A percentile compares a stretch with the other conserved stretches of the same genome.
phyloP scores from a whole-genome alignment of 2,797 vertebrate species.

The Coluber constrictor region DNA sequence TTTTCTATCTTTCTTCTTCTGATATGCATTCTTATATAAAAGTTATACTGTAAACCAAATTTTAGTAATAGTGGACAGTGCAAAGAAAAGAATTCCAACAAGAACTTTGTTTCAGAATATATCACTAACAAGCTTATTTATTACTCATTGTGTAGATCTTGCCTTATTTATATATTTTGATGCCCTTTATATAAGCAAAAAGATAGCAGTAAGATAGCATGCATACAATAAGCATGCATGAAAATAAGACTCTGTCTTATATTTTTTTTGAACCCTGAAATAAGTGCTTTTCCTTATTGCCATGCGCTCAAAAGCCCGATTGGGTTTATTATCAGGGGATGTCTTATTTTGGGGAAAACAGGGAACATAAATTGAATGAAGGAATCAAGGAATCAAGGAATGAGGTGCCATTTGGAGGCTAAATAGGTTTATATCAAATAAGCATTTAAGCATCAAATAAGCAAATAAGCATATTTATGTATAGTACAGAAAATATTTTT shows the following conservation, averaged over 20 bases:
- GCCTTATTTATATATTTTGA: not conserved
- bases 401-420: not conserved
- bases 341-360: no score
- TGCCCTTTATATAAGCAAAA: not conserved
- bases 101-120: not conserved
- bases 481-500: not conserved
- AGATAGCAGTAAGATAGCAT: not conserved
- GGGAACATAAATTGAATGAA: no score
- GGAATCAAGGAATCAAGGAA: not conserved
- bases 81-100: not conserved
- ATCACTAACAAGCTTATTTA: not conserved
- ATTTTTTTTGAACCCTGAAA: no score
- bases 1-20: slow-evolving; percentile 12
- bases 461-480: not conserved
- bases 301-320: no score
- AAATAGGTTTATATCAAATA: not conserved
- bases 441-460: no score
- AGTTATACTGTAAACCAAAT: slow-evolving; percentile 15
- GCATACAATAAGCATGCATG: no score
- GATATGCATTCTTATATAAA: not conserved
- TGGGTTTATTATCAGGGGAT: no score
- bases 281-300: no score
- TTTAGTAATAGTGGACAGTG: slow-evolving; percentile 1
- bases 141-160: not conserved
- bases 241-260: no score